Base-by-base conservation (phyloP, 2,113 vertebrate species). In the Orthonyx spaldingii region DNA sequence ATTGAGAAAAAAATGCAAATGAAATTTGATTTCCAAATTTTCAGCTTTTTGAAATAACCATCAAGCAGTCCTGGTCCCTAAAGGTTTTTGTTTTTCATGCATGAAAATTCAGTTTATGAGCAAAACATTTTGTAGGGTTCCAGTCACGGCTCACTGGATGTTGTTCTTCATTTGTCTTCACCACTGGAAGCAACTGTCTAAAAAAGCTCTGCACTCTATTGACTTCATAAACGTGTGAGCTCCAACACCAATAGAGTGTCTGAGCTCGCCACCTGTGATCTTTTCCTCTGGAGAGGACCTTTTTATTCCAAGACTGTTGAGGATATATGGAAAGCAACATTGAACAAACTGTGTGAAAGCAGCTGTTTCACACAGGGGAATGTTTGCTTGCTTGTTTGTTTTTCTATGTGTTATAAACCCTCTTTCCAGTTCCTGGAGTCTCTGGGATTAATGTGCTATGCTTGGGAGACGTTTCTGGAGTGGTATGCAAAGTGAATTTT, bases 151-250 rank as follows among this genome's bases (percentile, higher is more conserved):
- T 97, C 93, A 75, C 75, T 95, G 93, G 77, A 39, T 94, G 53
- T 93, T 96, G 89, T 90, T 98, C 84, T 77, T 55, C 92, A 95
- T 95, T 94, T 97, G 63, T 96, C 80, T 97, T 88, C 95, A 92
- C 75, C 86, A 95, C 82, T 94, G 90, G 89, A 95, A 22, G 18
- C 39, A 61, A 59, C 60, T 93, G 84, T 84, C 82, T 97, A 77
- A 95, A 96, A 93, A 92, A 94, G 42, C 52, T 86, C 18, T 53
- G 37, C 75, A 85, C 11, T 77, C 46, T 84, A 6, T 55, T 10
- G 35, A 81, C 55, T 94, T 97, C 91, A 52, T 47, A 84, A 94
- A 84, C 49, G n/a, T 80, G 16, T n/a, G 28, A 70, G 37, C 14
- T 53, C 46, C 26, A 90, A 60, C 33, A 46, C 32, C n/a, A 50